Percentiles rank a stretch among this genome's conserved stretches.
These are phyloP conservation scores for Symphodus melops DNA, from an alignment of 2,113 vertebrate genomes.

Conservation along the genomic window DNA sequence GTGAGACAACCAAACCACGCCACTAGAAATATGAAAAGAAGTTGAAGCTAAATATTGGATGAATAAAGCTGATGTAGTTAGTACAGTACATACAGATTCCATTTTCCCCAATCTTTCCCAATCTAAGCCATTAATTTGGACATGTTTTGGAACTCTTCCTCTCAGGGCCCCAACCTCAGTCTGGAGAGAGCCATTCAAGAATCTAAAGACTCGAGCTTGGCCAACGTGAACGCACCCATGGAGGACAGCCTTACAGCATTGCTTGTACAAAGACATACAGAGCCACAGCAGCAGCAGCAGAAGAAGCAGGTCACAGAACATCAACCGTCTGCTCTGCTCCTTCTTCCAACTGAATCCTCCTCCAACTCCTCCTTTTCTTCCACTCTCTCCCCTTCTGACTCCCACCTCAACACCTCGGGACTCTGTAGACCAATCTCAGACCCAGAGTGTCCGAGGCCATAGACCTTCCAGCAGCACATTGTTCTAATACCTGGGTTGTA, in stretches of 20 bases:
- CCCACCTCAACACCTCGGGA: constrained; percentile 83
- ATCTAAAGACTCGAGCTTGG: constrained; percentile 92
- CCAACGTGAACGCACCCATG: constrained; percentile 82
- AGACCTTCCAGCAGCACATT: constrained; percentile 45
- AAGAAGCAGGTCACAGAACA: constrained; percentile 72
- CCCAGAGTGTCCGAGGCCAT: constrained; percentile 90
- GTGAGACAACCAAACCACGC: no score
- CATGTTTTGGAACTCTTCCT: constrained; percentile 51
- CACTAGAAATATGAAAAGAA: no score
- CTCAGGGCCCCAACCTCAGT: constrained; percentile 87
- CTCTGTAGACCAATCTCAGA: constrained; percentile 93
- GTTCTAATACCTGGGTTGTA: constrained; percentile 50
- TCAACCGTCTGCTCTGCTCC: constrained; percentile 84
- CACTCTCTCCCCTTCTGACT: constrained; percentile 86
- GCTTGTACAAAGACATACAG: constrained; percentile 80
- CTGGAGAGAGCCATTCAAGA: constrained; percentile 87
- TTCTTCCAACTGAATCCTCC: constrained; percentile 84
- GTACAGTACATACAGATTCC: no score
- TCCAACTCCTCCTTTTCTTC: constrained; percentile 87
- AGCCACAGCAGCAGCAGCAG: constrained; percentile 67
- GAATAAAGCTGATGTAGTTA: no score
- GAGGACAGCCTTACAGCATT: constrained; percentile 89
- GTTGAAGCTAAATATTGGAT: no score
- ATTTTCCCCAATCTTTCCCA: no score
- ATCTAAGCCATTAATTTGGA: background rate